Evolutionary conservation across 2,888 invertebrate species (phyloP), one percentile per base, ranked within the genome.

Genomic region (Lordiphosa andalusiaca): DNA sequence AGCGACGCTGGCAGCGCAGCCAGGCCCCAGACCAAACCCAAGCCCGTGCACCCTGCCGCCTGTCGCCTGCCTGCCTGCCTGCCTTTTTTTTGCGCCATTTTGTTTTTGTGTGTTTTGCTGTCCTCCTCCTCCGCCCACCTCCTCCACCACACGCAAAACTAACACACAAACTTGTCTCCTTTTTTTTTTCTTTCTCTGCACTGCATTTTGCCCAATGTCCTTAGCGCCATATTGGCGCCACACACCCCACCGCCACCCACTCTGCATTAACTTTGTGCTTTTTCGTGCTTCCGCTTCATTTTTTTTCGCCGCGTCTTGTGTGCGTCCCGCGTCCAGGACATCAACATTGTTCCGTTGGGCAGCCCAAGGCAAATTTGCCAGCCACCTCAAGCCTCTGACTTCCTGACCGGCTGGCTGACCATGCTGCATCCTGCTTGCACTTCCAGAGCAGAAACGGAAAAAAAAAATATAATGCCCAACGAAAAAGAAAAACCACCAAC

Each of bases 51-150:
- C 36, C 16, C 19, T 4, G 19, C n/a, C n/a, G n/a, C n/a, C n/a
- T n/a, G n/a, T n/a, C n/a, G n/a, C 4, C 19, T 4, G 19, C 19
- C 19, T 19, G 16, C 16, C 16, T 16, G 16, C 16, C 16, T 16
- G 16, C 1, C 16, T 19, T 19, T 19, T 75, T 84, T 75, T 84
- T 84, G 76, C 78, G 76, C 75, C 74, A 83, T 85, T 87, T 86
- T 87, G 82, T 83, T 84, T 77, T 84, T 88, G 84, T 86, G 76
- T 83, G 82, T 75, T 83, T 71, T 85, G 82, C 71, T 71, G 75
- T 74, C 80, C 65, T 63, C 65, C 63, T 65, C 53, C 41, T 46
- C 13, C 56, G n/a, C n/a, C n/a, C n/a, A n/a, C 65, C 63, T 65
- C 53, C 53, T 42, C 30, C 46, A 62, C 51, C 50, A 47, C 44